phyloP scores from a whole-genome alignment of 2,113 vertebrate genomes.

The Pangasianodon gigas region DNA sequence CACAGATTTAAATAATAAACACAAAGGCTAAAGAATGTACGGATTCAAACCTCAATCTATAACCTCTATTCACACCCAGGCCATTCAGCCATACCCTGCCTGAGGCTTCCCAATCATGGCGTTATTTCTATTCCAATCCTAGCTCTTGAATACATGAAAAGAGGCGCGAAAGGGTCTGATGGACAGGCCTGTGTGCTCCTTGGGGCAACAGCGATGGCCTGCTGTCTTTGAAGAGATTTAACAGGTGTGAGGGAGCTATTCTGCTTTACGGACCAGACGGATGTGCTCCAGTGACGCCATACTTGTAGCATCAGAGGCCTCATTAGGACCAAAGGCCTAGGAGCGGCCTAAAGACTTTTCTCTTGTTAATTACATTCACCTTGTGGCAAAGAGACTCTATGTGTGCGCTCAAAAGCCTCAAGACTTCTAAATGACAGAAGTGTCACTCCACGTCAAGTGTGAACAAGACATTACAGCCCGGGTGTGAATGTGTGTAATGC shows the following conservation, averaged over 20 bases:
- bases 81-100: constrained; percentile 24
- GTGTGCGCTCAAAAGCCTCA: constrained; percentile 9
- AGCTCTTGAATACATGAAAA: constrained; percentile 31
- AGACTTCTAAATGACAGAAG: constrained; percentile 27
- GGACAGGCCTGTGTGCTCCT: constrained; percentile 46
- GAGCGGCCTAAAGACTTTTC: constrained; percentile 29
- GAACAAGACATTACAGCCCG: constrained; percentile 21
- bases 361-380: constrained; percentile 45
- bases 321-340: constrained; percentile 34
- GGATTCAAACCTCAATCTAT: constrained; percentile 40
- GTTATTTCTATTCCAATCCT: constrained; percentile 28
- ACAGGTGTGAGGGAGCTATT: constrained; percentile 42
- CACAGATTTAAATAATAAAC: constrained; percentile 25
- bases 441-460: constrained; percentile 37
- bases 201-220: constrained; percentile 11
- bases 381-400: constrained; percentile 11
- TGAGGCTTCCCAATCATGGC: constrained; percentile 25
- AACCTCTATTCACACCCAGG: constrained; percentile 35
- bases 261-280: constrained; percentile 16
- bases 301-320: constrained; percentile 25
- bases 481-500: constrained; percentile 11
- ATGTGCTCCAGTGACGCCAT: constrained; percentile 18
- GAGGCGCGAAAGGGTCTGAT: constrained; percentile 42
- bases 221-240: constrained; percentile 48
- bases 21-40: constrained; percentile 33